phyloP scores from a whole-genome alignment of 2,113 vertebrate species.

The Gnathonemus echidnorhynchus region DNA sequence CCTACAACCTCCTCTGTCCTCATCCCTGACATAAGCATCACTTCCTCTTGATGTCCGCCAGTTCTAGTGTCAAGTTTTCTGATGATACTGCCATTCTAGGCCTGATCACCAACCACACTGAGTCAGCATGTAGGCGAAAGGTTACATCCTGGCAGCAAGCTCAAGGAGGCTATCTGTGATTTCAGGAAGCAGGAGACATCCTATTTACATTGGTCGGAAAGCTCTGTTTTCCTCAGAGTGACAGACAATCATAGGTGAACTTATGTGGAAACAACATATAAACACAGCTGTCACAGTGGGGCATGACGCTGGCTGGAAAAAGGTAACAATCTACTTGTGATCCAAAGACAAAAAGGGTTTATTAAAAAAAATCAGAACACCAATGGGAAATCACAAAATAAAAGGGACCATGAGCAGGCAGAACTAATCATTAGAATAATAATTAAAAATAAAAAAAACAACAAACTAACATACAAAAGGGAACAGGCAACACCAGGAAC shows the following conservation, averaged over 20 bases:
- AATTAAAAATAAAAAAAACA: no score
- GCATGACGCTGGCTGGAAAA: no score
- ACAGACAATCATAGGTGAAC: neutral
- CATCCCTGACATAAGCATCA: neutral
- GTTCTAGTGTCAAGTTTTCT: neutral
- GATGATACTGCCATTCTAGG: neutral
- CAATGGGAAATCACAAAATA: no score
- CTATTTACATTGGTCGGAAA: neutral
- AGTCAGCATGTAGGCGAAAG: neutral
- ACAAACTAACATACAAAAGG: no score
- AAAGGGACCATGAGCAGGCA: no score
- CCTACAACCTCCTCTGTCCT: neutral
- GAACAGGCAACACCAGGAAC: no score
- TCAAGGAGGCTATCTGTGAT: neutral
- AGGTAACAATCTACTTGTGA: no score
- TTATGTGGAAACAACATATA: neutral
- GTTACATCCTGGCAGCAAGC: neutral
- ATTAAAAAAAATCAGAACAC: no score
- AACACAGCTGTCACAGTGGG: neutral
- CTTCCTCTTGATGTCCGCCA: neutral
- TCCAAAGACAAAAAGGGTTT: no score
- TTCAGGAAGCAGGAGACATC: neutral
- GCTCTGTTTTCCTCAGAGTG: neutral
- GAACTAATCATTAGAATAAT: no score
- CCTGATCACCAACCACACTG: neutral